Evolutionary conservation across 2,797 vertebrate genomes (phyloP).

Genomic region (Sebastes iracundus): DNA sequence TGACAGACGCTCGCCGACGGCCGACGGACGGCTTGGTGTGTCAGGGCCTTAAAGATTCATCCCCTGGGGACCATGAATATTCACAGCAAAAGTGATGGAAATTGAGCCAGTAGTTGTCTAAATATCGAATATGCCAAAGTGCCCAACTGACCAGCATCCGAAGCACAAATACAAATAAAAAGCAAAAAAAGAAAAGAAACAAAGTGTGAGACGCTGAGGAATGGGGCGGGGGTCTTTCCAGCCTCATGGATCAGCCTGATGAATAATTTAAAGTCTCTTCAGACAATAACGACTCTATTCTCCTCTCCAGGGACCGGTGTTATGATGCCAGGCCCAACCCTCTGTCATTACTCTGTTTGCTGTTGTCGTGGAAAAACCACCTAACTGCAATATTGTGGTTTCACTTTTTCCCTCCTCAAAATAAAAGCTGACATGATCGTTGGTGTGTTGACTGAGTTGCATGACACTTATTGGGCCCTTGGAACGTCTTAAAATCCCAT

Average conservation of each 20-base stretch:
- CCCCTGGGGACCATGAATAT: background rate
- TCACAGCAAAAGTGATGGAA: background rate
- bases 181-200: background rate
- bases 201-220: background rate
- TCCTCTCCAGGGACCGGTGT: background rate
- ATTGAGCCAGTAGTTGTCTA: background rate
- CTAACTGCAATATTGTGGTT: slow-evolving; percentile 19
- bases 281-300: slow-evolving; percentile 33
- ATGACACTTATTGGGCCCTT: background rate
- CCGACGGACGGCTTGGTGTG: too few relatives aligned
- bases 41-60: background rate
- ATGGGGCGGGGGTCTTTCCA: background rate
- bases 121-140: background rate
- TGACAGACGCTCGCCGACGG: too few relatives aligned
- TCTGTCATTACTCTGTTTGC: slow-evolving; percentile 23
- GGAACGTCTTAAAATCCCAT: background rate
- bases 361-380: slow-evolving; percentile 30
- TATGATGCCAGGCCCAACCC: slow-evolving; percentile 9
- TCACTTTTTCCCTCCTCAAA: slow-evolving; percentile 12
- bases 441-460: background rate
- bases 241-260: background rate
- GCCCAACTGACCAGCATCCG: background rate
- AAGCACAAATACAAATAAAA: background rate
- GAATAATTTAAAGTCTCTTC: slow-evolving; percentile 34
- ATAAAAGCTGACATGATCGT: slow-evolving; percentile 8